Percentiles rank a stretch among this genome's conserved stretches.
Conservation (phyloP, 1,140 invertebrate species). For the Temnothorax curvispinosus region DNA sequence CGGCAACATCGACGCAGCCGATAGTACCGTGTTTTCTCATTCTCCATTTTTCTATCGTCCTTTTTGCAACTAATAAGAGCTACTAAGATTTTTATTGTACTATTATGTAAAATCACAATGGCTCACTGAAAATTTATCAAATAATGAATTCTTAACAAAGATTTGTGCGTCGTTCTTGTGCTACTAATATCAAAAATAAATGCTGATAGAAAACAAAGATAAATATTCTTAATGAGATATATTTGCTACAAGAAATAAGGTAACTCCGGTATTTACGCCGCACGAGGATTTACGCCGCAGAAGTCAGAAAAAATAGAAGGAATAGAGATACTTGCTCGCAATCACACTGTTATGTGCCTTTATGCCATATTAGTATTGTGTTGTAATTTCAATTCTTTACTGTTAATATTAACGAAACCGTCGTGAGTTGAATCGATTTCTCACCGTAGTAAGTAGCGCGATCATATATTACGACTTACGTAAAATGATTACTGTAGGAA, state of each 20-base stretch:
- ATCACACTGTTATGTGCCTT: too few relatives aligned
- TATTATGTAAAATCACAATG: neutral
- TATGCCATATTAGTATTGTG: too few relatives aligned
- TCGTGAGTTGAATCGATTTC: too few relatives aligned
- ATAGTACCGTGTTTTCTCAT: neutral
- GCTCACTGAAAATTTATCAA: neutral
- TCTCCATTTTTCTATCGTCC: neutral
- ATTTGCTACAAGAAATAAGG: neutral
- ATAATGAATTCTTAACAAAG: neutral
- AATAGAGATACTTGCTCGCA: too few relatives aligned
- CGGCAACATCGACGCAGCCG: constrained; percentile 9
- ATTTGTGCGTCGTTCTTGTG: neutral
- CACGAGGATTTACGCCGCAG: too few relatives aligned
- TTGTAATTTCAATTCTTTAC: too few relatives aligned
- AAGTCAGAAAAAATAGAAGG: too few relatives aligned
- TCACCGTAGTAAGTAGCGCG: too few relatives aligned
- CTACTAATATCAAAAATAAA: neutral
- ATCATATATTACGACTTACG: too few relatives aligned
- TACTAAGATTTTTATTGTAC: neutral
- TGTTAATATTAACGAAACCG: too few relatives aligned
- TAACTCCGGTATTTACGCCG: too few relatives aligned
- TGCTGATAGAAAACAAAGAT: neutral
- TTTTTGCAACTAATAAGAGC: neutral
- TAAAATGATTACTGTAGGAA: too few relatives aligned
- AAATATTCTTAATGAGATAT: neutral